Evolutionary conservation across 2,113 vertebrate genomes (phyloP), one percentile per base, ranked within the genome.

Genomic region (Paramisgurnus dabryanus): DNA sequence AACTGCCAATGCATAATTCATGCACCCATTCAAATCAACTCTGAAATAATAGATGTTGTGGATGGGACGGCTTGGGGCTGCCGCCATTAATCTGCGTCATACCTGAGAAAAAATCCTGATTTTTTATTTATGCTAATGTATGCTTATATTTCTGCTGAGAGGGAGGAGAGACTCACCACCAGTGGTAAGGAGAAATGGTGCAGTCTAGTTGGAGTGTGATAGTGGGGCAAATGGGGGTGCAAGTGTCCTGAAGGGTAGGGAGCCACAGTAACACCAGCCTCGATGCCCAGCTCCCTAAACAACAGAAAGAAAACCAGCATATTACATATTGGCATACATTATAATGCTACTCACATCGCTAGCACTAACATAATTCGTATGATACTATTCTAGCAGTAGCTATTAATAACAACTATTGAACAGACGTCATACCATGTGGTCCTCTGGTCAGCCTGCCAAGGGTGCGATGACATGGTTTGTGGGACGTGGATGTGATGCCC

Each of bases 401-500:
- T 50, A 12, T 12, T 12, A 12, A 50, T 50, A 50, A 12, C 12
- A 50, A 50, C 49, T 72, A 57, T 34, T n/a, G 34, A 41, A 61
- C 8, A 27, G 1, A 15, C 12, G 9, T 15, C 9, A 12, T 79
- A 99, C 98, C 98, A 99, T 84, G 97, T 94, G 77, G 97, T 95
- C 87, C 98, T 94, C 90, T 98, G 97, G 0, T 98, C 95, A 55
- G 95, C 95, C 87, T 98, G 97, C 67, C 97, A 96, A 80, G 97
- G 97, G 86, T 98, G 97, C 67, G 97, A 98, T 86, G 98, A 99
- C 98, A 99, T 99, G 63, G 98, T 99, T 89, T 99, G 98, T 84
- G 98, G 98, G 87, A 99, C 97, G 58, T 99, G 98, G 88, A 99
- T 99, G 89, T 99, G 98, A 92, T 99, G 98, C 64, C 98, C 98